phyloP scores from a whole-genome alignment of 2,113 vertebrate genomes.

The Sinosuthora webbiana region DNA sequence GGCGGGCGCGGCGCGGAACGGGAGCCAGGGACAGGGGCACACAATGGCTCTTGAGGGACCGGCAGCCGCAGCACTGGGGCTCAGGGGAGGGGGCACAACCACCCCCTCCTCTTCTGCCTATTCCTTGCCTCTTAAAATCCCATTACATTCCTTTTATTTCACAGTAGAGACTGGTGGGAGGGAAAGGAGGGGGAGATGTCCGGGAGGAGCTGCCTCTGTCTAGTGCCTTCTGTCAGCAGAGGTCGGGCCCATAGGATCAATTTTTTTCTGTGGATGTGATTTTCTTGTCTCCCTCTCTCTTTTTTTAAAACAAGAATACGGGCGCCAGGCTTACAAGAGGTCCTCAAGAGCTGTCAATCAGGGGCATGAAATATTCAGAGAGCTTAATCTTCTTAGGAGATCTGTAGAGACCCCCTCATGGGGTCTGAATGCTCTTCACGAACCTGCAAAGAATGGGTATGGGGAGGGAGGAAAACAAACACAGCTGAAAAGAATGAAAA shows the following conservation, averaged over 20 bases:
- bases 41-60: slow-evolving; percentile 65
- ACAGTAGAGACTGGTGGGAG: slow-evolving; percentile 14
- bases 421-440: slow-evolving; percentile 51
- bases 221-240: slow-evolving; percentile 45
- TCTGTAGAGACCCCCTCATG: slow-evolving; percentile 65
- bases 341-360: slow-evolving; percentile 77
- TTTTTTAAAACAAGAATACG: slow-evolving; percentile 56
- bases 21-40: slow-evolving; percentile 28
- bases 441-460: slow-evolving; percentile 51
- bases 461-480: slow-evolving; percentile 19
- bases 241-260: slow-evolving; percentile 66
- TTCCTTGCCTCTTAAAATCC: slow-evolving; percentile 65
- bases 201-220: not conserved
- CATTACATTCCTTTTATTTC: slow-evolving; percentile 64
- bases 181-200: not conserved
- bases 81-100: not conserved
- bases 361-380: slow-evolving; percentile 81
- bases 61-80: slow-evolving; percentile 36
- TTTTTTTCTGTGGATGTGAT: slow-evolving; percentile 52
- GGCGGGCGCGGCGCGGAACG: not conserved
- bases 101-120: not conserved
- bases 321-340: slow-evolving; percentile 78
- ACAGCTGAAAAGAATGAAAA: slow-evolving; percentile 12
- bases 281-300: slow-evolving; percentile 8
- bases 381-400: slow-evolving; percentile 70